Evolutionary conservation across 1,140 invertebrate species (phyloP).

Genomic region (Leguminivora glycinivorella): DNA sequence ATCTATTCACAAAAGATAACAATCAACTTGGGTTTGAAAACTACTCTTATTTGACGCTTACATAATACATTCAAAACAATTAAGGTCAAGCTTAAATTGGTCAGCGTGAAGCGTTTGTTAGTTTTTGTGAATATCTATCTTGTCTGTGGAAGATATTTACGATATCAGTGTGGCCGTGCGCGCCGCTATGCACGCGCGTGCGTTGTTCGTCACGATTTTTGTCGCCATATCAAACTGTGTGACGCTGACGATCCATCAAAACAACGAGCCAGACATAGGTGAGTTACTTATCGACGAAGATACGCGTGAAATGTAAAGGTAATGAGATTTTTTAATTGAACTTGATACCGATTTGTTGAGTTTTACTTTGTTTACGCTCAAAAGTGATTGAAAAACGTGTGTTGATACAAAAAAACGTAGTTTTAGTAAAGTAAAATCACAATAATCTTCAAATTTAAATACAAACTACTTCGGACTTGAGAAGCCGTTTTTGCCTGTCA

Average conservation of each 20-base stretch:
- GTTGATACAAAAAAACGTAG: background rate
- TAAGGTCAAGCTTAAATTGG: background rate
- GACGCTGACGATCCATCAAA: background rate
- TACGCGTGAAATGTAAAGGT: background rate
- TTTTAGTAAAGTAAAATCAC: background rate
- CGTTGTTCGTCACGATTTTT: background rate
- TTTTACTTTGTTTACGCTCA: background rate
- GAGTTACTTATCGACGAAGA: slow-evolving; percentile 6
- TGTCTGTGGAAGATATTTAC: slow-evolving; percentile 2
- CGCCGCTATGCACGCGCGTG: slow-evolving; percentile 21
- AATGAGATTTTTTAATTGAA: background rate
- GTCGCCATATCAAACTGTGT: slow-evolving; percentile 4
- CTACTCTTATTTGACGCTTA: background rate
- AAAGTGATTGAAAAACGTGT: background rate
- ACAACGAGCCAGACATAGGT: slow-evolving; percentile 7
- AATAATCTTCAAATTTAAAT: background rate
- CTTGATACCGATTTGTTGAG: background rate
- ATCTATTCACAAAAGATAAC: background rate
- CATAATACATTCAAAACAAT: background rate
- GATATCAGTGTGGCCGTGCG: slow-evolving; percentile 7
- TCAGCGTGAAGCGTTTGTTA: background rate
- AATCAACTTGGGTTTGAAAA: background rate
- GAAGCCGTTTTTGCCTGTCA: background rate
- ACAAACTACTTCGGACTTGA: background rate
- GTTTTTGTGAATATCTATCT: background rate